Conservation (phyloP, 1,140 invertebrate species). For the Heliconius nattereri region DNA sequence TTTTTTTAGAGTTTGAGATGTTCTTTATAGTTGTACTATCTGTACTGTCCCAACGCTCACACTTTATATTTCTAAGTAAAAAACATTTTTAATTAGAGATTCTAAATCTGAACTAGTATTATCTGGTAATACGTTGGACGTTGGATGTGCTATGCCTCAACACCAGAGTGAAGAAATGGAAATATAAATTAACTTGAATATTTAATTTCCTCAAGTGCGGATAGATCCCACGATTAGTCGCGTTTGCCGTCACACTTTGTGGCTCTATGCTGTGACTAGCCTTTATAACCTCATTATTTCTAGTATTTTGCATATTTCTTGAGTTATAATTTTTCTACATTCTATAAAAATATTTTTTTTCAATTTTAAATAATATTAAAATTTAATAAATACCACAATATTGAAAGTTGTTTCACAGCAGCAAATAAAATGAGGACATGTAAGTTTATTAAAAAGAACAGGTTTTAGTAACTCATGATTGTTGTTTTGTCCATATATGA, state of each 20-base stretch:
- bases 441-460: slow-evolving; percentile 2
- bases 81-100: neutral
- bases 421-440: neutral
- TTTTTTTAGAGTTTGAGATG: neutral
- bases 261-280: no score
- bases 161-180: no score
- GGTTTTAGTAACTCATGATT: neutral
- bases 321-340: neutral
- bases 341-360: neutral
- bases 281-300: no score
- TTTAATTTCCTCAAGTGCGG: no score
- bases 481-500: slow-evolving; percentile 7
- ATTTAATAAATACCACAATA: neutral
- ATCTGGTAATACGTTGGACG: neutral
- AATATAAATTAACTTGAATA: no score
- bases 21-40: neutral
- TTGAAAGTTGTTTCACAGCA: slow-evolving; percentile 1
- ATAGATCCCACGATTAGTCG: no score
- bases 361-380: no score
- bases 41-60: no score
- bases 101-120: neutral
- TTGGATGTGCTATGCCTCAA: no score
- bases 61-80: neutral
- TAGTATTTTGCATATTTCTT: neutral
- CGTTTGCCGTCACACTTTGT: no score